Evolutionary conservation across 2,888 invertebrate genomes (phyloP).

Genomic region (Yponomeuta evonymella): DNA sequence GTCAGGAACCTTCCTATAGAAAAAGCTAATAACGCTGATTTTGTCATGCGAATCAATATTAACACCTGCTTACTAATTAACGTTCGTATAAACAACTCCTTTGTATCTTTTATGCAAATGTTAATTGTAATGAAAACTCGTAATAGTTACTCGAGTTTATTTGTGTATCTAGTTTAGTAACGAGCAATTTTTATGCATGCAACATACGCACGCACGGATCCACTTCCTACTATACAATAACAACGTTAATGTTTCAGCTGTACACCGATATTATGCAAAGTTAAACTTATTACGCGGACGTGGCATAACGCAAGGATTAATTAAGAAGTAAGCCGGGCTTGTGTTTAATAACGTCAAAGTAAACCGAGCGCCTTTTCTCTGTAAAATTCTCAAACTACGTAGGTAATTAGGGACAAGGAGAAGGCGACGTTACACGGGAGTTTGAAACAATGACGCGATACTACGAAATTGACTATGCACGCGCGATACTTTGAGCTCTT

Average conservation of each 20-base stretch:
- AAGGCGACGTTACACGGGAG: not conserved
- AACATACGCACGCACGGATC: constrained; percentile 15
- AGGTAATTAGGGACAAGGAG: not conserved
- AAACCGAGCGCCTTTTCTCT: not conserved
- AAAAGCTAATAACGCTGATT: no score
- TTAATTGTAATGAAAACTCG: constrained; percentile 7
- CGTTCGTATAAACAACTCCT: no score
- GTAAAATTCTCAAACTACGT: not conserved
- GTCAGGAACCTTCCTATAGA: no score
- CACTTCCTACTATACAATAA: constrained; percentile 11
- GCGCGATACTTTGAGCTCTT: constrained; percentile 6
- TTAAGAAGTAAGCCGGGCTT: constrained; percentile 10
- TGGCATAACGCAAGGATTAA: constrained; percentile 11
- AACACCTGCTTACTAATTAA: no score
- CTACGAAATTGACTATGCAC: not conserved
- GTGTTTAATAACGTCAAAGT: constrained; percentile 9
- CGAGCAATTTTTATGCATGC: constrained; percentile 13
- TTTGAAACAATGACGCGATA: not conserved
- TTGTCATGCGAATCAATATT: no score
- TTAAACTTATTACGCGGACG: constrained; percentile 9
- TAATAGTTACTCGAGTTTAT: constrained; percentile 13
- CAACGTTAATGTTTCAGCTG: constrained; percentile 7
- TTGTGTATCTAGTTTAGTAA: constrained; percentile 9
- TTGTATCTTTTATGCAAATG: not conserved
- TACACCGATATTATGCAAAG: constrained; percentile 11